Base-by-base conservation (phyloP, 2,113 vertebrate genomes). In the Rhabdomys dilectus region DNA sequence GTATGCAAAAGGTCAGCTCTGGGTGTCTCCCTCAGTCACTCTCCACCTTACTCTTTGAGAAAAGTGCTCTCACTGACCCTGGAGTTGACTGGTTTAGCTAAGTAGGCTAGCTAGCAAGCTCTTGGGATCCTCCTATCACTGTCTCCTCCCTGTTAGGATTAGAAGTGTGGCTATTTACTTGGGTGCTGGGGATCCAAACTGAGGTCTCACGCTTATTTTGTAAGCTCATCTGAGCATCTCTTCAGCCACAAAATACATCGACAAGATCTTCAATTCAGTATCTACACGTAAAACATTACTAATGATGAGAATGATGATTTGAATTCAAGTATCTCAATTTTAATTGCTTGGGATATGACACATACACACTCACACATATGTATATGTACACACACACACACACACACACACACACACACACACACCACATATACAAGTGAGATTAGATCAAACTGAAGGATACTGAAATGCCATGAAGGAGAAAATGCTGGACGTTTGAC, bases 191-290 rank as follows among this genome's bases (percentile, higher is more conserved):
- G 5, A 51, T 31, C 0, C 17, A 70, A 51, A 70, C 31, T 19
- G 6, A 34, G 64, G 45, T 87, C 17, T 36, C 42, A 51, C 68
- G 42, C 5, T 36, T 36, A 5, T 4, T 45, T 36, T 0, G 0
- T 70, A 51, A 24, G 31, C 45, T 9, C 45, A 7, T 53, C 16
- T 70, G 60, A 66, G 17, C 31, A 24, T 87, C 19, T 51, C 31
- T 24, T 34, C 34, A n/a, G 34, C 1, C 85, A 51, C 29, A 58
- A 82, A 93, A 89, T 58, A 92, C 72, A 81, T 31, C 82, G 51
- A 66, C 60, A 97, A 94, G 60, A 86, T 91, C 91, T 96, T 3
- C 53, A 91, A 91, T 80, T 91, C 34, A 93, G 31, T 45, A 76
- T 60, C 86, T 88, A 45, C 58, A 16, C 8, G 78, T 42, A 94